A percentile compares a stretch with the other conserved stretches of the same genome.
Evolutionary conservation across 2,113 vertebrate species (phyloP).

Genomic region (Thamnaconus septentrionalis): DNA sequence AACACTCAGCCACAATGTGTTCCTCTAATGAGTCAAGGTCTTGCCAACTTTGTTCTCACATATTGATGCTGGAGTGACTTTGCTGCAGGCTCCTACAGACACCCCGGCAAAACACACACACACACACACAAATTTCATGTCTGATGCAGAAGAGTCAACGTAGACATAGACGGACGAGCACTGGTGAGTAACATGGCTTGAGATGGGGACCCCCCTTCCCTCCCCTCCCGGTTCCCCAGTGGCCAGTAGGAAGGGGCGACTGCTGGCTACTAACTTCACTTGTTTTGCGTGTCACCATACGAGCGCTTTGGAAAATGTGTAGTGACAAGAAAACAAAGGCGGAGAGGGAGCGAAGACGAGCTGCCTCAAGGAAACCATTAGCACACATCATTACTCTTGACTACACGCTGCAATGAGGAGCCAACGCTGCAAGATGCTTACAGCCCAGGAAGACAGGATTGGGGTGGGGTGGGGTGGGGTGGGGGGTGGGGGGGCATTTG

Average conservation of each 20-base stretch:
- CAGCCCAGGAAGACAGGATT: slow-evolving; percentile 38
- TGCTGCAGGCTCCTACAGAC: slow-evolving; percentile 2
- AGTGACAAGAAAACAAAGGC: slow-evolving; percentile 66
- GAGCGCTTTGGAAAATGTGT: slow-evolving; percentile 59
- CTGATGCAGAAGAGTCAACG: neutral
- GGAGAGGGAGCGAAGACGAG: slow-evolving; percentile 70
- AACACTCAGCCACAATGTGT: slow-evolving; percentile 9
- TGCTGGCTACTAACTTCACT: slow-evolving; percentile 57
- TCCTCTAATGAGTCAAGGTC: slow-evolving; percentile 24
- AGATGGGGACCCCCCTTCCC: slow-evolving; percentile 21
- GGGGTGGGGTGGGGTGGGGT: too few relatives aligned
- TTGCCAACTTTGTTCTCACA: slow-evolving; percentile 25
- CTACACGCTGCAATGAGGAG: slow-evolving; percentile 54
- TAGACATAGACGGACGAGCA: slow-evolving; percentile 4
- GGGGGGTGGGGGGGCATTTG: slow-evolving; percentile 31
- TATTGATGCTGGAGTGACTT: slow-evolving; percentile 27
- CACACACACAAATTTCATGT: slow-evolving; percentile 1
- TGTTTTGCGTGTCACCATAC: slow-evolving; percentile 61
- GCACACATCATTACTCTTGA: slow-evolving; percentile 68
- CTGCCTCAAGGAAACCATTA: slow-evolving; percentile 71
- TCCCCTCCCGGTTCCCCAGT: neutral
- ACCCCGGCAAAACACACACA: neutral
- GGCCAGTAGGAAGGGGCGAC: slow-evolving; percentile 49
- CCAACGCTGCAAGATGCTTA: slow-evolving; percentile 39
- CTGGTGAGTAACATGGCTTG: slow-evolving; percentile 23